Conservation (phyloP, 2,888 invertebrate species). For the Heteropelma amictum region DNA sequence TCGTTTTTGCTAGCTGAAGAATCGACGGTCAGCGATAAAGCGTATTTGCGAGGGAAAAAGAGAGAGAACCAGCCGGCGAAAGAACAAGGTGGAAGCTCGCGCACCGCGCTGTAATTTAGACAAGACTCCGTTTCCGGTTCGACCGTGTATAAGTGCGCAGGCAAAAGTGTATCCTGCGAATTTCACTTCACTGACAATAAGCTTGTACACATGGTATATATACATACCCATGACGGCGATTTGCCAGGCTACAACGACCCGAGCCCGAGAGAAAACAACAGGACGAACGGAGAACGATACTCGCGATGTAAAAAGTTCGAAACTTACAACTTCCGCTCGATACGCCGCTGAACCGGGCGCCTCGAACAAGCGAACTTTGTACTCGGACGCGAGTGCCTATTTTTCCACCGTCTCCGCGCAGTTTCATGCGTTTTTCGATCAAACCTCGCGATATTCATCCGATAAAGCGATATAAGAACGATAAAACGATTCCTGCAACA, state of each 20-base stretch:
- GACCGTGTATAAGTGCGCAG: slow-evolving; percentile 63
- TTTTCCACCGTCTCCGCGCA: too few relatives aligned
- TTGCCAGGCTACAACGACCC: too few relatives aligned
- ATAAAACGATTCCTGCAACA: slow-evolving; percentile 28
- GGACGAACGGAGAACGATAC: too few relatives aligned
- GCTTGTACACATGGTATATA: not conserved
- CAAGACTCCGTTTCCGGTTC: slow-evolving; percentile 66
- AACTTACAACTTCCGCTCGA: slow-evolving; percentile 64
- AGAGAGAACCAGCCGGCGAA: slow-evolving; percentile 10
- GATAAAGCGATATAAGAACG: slow-evolving; percentile 25
- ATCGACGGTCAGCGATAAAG: slow-evolving; percentile 6
- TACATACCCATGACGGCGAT: too few relatives aligned
- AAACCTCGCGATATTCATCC: slow-evolving; percentile 33
- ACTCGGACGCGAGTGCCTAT: slow-evolving; percentile 6
- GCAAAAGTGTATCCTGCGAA: slow-evolving; percentile 48
- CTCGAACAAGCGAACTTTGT: slow-evolving; percentile 2
- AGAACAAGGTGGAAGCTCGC: slow-evolving; percentile 17
- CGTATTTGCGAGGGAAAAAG: slow-evolving; percentile 11
- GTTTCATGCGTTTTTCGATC: slow-evolving; percentile 24
- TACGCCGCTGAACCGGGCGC: slow-evolving; percentile 28
- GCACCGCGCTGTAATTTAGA: slow-evolving; percentile 63
- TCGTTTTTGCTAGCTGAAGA: slow-evolving; percentile 53
- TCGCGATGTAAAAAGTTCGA: slow-evolving; percentile 44
- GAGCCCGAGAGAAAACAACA: too few relatives aligned
- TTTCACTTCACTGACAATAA: slow-evolving; percentile 29